Percentiles rank a stretch among this genome's conserved stretches.
Evolutionary conservation across 2,797 vertebrate genomes (phyloP).

Genomic region (Cirrhinus mrigala): DNA sequence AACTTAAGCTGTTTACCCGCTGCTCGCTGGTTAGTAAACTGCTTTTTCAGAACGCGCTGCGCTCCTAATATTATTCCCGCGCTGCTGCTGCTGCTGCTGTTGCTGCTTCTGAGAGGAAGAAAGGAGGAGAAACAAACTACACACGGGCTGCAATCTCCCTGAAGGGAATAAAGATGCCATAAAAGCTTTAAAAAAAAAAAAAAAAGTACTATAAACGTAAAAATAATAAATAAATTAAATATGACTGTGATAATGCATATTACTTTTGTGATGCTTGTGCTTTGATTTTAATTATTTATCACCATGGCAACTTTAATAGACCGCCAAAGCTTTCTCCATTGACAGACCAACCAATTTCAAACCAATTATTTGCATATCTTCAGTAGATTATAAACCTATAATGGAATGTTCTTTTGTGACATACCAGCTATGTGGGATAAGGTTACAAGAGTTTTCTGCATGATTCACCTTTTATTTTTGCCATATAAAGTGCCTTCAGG

Average conservation of each 20-base stretch:
- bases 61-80: constrained; percentile 4
- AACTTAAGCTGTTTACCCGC: constrained; percentile 12
- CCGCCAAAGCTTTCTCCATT: neutral
- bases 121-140: constrained; percentile 20
- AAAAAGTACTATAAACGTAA: too few species aligned
- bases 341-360: neutral
- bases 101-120: neutral
- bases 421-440: neutral
- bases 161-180: neutral
- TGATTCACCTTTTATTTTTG: neutral
- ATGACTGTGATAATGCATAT: neutral
- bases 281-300: neutral
- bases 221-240: too few species aligned
- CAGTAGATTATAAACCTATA: neutral
- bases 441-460: neutral
- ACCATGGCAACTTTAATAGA: neutral
- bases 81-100: neutral
- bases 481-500: neutral
- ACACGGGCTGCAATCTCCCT: neutral
- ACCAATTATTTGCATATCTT: neutral
- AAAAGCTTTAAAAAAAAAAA: neutral
- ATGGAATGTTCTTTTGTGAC: neutral
- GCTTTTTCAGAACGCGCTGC: neutral
- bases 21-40: neutral
- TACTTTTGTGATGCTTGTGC: neutral